These are phyloP conservation scores for Cantharis nigra DNA, from an alignment of 2,888 invertebrate genomes.

Conservation along the genomic window DNA sequence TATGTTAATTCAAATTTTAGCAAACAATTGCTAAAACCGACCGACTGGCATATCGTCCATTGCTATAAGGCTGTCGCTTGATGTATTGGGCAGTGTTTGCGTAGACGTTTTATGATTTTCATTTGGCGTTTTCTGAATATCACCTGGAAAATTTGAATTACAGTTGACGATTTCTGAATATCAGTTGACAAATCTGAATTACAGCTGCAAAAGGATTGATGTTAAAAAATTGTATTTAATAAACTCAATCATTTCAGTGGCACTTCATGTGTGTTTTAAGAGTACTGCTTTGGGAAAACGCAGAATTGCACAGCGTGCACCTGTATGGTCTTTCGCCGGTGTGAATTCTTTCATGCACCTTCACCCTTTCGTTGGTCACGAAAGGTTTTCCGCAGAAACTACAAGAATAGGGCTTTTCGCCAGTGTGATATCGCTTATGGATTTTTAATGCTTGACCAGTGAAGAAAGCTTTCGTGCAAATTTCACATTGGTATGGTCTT, in stretches of 20 bases:
- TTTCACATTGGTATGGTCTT: slow-evolving; percentile 17
- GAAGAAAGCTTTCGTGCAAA: slow-evolving; percentile 21
- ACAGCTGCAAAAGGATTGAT: neutral
- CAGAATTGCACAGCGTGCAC: slow-evolving; percentile 61
- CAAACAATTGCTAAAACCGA: no score
- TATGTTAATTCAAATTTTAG: no score
- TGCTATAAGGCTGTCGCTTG: no score
- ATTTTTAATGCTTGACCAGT: slow-evolving; percentile 34
- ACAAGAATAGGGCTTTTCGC: slow-evolving; percentile 49
- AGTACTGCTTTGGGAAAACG: slow-evolving; percentile 54
- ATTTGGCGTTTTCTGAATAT: no score
- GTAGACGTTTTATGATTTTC: no score
- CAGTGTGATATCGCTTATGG: slow-evolving; percentile 48
- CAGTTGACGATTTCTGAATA: no score
- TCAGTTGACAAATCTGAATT: no score
- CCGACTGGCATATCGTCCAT: no score
- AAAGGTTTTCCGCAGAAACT: slow-evolving; percentile 50
- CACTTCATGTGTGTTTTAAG: slow-evolving; percentile 25
- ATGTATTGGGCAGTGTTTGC: no score
- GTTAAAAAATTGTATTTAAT: neutral
- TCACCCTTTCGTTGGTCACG: slow-evolving; percentile 44
- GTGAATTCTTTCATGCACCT: slow-evolving; percentile 45
- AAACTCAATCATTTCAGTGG: slow-evolving; percentile 1
- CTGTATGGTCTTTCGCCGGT: slow-evolving; percentile 51
- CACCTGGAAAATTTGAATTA: no score